phyloP scores from a whole-genome alignment of 2,797 vertebrate genomes.

The Mus minutoides region DNA sequence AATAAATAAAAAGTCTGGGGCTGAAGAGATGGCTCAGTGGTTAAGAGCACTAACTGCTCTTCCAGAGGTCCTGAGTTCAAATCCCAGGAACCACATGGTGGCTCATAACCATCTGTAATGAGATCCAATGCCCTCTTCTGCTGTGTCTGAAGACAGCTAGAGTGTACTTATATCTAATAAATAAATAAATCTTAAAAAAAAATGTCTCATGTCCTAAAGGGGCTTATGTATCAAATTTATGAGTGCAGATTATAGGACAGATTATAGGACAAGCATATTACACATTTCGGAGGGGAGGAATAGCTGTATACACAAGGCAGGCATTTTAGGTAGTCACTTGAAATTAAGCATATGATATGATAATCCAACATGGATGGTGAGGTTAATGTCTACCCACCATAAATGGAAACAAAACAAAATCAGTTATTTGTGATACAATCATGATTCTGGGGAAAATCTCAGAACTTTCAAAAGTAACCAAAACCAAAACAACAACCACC shows the following conservation, averaged over 20 bases:
- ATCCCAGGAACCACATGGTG: too few relatives aligned
- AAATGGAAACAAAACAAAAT: not conserved
- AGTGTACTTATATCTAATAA: too few relatives aligned
- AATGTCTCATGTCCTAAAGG: not conserved
- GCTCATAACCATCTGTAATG: too few relatives aligned
- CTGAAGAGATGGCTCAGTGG: too few relatives aligned
- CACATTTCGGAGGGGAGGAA: constrained; percentile 26
- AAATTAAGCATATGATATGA: constrained; percentile 50
- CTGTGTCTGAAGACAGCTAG: too few relatives aligned
- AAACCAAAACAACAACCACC: not conserved
- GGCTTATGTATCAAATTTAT: constrained; percentile 44
- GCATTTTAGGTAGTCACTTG: constrained; percentile 37
- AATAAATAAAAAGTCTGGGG: too few relatives aligned
- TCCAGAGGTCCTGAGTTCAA: too few relatives aligned
- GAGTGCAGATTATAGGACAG: constrained; percentile 22
- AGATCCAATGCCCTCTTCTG: too few relatives aligned
- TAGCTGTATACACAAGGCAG: constrained; percentile 11
- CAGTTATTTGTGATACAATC: not conserved
- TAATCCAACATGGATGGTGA: constrained; percentile 38
- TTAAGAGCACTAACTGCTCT: too few relatives aligned
- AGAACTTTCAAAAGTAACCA: constrained; percentile 51
- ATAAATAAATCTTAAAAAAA: not conserved
- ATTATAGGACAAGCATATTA: constrained; percentile 53
- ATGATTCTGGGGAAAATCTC: constrained; percentile 14
- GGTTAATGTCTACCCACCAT: not conserved